These are phyloP conservation scores for Chloromyia formosa DNA, from an alignment of 2,888 invertebrate genomes.

Conservation along the genomic window DNA sequence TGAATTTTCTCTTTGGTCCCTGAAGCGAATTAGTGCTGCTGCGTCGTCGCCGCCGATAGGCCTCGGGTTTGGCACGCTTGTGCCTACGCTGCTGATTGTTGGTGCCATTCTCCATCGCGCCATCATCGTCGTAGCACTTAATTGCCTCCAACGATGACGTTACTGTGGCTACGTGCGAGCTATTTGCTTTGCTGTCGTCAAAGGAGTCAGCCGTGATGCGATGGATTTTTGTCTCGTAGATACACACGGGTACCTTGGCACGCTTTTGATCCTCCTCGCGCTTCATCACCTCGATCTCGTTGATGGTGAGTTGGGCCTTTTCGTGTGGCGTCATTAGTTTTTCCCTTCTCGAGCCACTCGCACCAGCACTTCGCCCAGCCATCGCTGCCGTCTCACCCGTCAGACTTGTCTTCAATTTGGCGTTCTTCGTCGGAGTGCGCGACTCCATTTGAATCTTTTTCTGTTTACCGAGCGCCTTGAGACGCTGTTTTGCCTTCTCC, in stretches of 20 bases:
- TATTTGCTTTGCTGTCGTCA: not conserved
- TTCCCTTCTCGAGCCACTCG: not conserved
- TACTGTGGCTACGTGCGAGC: not conserved
- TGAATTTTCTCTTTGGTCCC: not conserved
- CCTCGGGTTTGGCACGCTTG: not conserved
- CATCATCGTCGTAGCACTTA: slow-evolving; percentile 44
- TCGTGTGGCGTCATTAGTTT: slow-evolving; percentile 46
- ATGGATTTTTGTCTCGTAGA: slow-evolving; percentile 45
- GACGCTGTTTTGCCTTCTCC: slow-evolving; percentile 45
- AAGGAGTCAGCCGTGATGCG: slow-evolving; percentile 42
- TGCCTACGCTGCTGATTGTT: not conserved
- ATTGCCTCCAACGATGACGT: slow-evolving; percentile 47
- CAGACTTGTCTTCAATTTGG: no score
- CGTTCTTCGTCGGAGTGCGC: slow-evolving; percentile 7
- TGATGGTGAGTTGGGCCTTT: slow-evolving; percentile 46
- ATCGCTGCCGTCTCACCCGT: not conserved
- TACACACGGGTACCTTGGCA: slow-evolving; percentile 23
- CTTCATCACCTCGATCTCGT: slow-evolving; percentile 47
- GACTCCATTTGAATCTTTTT: slow-evolving; percentile 46
- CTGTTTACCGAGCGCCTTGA: slow-evolving; percentile 45
- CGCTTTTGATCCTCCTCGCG: slow-evolving; percentile 45
- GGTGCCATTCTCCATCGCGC: not conserved
- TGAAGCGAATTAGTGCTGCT: not conserved
- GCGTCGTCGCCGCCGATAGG: slow-evolving; percentile 14
- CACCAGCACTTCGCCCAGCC: not conserved